A percentile compares a stretch with the other conserved stretches of the same genome.
These are phyloP conservation scores for Aphelocoma californica DNA, from an alignment of 2,797 vertebrate genomes.

Conservation along the genomic window DNA sequence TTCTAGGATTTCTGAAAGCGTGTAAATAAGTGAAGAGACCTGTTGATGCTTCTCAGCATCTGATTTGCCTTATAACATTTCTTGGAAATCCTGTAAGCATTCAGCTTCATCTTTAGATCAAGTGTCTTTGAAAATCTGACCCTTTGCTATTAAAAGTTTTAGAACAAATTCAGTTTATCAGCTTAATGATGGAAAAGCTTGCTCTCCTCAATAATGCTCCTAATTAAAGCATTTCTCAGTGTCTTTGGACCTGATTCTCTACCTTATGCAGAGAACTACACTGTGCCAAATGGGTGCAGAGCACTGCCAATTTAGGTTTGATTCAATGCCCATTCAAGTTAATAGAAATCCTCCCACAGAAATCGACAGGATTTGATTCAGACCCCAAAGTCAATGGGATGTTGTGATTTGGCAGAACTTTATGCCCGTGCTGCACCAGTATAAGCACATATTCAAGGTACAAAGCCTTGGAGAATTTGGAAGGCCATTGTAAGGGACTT, in stretches of 20 bases:
- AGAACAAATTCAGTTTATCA: neutral
- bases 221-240: slow-evolving; percentile 50
- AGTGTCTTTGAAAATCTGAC: neutral
- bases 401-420: slow-evolving; percentile 13
- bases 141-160: neutral
- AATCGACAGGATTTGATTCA: slow-evolving; percentile 39
- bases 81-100: neutral
- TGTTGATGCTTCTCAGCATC: neutral
- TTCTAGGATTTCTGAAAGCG: neutral
- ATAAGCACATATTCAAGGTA: neutral
- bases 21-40: neutral
- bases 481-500: neutral
- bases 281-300: slow-evolving; percentile 45
- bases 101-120: neutral
- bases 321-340: slow-evolving; percentile 46
- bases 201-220: neutral
- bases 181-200: slow-evolving; percentile 5
- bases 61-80: neutral
- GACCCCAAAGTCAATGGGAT: slow-evolving; percentile 1
- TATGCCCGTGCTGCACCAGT: neutral
- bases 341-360: slow-evolving; percentile 55
- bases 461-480: neutral
- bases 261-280: slow-evolving; percentile 45
- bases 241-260: slow-evolving; percentile 55
- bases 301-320: slow-evolving; percentile 57